These are phyloP conservation scores for Panopea generosa DNA, from an alignment of 2,888 invertebrate genomes.

Conservation along the genomic window DNA sequence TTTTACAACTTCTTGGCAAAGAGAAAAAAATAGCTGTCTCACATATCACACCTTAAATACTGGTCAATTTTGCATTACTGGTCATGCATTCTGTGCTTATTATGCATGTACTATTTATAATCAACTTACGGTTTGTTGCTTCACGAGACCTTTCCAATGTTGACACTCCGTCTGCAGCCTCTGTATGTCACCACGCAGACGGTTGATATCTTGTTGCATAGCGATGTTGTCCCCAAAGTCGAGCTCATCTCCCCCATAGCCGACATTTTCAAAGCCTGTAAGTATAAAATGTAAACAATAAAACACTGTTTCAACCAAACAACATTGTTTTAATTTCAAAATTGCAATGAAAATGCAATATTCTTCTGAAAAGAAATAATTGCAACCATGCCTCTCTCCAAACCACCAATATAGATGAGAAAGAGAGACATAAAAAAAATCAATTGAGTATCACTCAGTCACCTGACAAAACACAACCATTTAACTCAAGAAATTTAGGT, in stretches of 20 bases:
- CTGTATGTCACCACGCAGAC: constrained; percentile 76
- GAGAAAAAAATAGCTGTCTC: too few species aligned
- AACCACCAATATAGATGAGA: background rate
- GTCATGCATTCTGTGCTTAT: too few species aligned
- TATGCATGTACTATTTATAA: too few species aligned
- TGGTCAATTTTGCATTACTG: too few species aligned
- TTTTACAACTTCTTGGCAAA: too few species aligned
- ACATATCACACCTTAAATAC: too few species aligned
- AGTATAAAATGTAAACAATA: background rate
- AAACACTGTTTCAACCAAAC: background rate
- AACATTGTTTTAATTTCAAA: background rate
- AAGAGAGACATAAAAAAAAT: too few species aligned
- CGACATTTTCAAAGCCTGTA: constrained; percentile 59
- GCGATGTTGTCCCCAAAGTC: constrained; percentile 83
- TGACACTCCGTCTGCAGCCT: constrained; percentile 77
- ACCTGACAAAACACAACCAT: too few species aligned
- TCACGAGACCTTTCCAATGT: constrained; percentile 79
- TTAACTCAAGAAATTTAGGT: too few species aligned
- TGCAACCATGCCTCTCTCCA: background rate
- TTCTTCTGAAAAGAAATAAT: too few species aligned
- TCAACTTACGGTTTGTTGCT: constrained; percentile 54
- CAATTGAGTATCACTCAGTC: too few species aligned
- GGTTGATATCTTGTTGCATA: constrained; percentile 83
- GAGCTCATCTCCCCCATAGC: constrained; percentile 71
- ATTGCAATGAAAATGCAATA: too few species aligned